Base-by-base conservation (phyloP, 1,140 invertebrate species). In the Chelonus insularis region DNA sequence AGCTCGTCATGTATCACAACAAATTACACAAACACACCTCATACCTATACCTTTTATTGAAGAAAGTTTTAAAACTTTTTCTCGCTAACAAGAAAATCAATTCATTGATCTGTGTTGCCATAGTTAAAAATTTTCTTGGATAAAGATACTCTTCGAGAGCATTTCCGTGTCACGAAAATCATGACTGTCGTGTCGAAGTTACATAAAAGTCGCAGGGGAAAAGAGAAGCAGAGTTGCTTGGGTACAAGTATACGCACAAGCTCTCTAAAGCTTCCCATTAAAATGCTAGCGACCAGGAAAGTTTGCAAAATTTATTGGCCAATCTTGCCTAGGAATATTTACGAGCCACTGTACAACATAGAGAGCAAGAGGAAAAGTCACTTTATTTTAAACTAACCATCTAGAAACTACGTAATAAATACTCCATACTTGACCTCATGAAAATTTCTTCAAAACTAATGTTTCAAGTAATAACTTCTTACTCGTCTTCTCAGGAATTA, bases 271-370 rank as follows among this genome's bases (percentile, higher is more conserved):
- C 52, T 57, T 34, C 51, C 67, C 66, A 69, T 69, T 71, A 71
- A 69, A 72, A 70, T 60, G 55, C 60, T 66, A 60, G 67, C 65
- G 52, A 67, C 60, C 55, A 43, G 64, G 55, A 50, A 67, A 66
- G 62, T 71, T 68, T 65, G 64, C 66, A 58, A 70, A 68, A 69
- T 69, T 68, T 69, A 69, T 64, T 60, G 59, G 41, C 60, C 66
- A 65, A 68, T 72, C 63, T 71, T 62, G 60, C 63, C 50, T 63
- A 60, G 45, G 66, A 71, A 71, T 70, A 70, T 70, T 68, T 69
- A 66, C 60, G 66, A 65, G 61, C 57, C 52, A 55, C 62, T 47
- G 37, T 60, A 34, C 45, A 47, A 41, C 21, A 57, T 36, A 52
- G 23, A 23, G 25, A 43, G 32, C 34, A 47, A 37, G 32, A 18